Evolutionary conservation across 2,113 vertebrate genomes (phyloP), one percentile per base, ranked within the genome.

Genomic region (Haplochromis burtoni): DNA sequence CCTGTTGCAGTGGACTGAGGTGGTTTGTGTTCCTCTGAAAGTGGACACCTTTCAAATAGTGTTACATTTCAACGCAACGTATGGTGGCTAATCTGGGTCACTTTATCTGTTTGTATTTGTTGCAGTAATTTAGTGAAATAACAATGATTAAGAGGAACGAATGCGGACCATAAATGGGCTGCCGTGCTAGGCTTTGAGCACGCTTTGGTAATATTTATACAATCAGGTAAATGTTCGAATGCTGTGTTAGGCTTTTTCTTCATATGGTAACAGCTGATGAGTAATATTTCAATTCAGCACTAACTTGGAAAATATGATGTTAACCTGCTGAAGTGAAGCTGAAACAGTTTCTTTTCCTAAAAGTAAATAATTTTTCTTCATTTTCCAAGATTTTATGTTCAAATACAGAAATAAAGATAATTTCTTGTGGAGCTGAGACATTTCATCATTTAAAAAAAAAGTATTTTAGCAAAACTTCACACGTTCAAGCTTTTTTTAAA

Each of bases 21-120:
- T 93, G 93, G 93, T 95, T 94, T 94, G 90, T 93, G 93, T 95
- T 95, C 89, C 93, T 94, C 93, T 95, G 94, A 94, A 95, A 96
- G 91, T 93, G 91, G 94, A 96, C 94, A 96, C 94, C 95, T 94
- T 92, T 94, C 88, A 91, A 93, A 95, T 91, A 92, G 95, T 94
- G 91, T 95, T 92, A 85, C 92, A 91, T 96, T 95, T 96, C 94
- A 95, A 91, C 92, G 83, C 87, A 80, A 92, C 76, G 68, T 91
- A 92, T 91, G 91, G 85, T 35, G n/a, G 31, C 86, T 89, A 93
- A 96, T 95, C 94, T 94, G 91, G 92, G 93, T 95, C 93, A 91
- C 93, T 94, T 96, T 93, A 94, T 93, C 89, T 92, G 94, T 95
- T 91, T 93, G 89, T 91, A 91, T 94, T 89, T 68, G 90, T 90